Evolutionary conservation across 2,888 invertebrate genomes (phyloP), one percentile per base, ranked within the genome.

Genomic region (Yponomeuta malinellus): DNA sequence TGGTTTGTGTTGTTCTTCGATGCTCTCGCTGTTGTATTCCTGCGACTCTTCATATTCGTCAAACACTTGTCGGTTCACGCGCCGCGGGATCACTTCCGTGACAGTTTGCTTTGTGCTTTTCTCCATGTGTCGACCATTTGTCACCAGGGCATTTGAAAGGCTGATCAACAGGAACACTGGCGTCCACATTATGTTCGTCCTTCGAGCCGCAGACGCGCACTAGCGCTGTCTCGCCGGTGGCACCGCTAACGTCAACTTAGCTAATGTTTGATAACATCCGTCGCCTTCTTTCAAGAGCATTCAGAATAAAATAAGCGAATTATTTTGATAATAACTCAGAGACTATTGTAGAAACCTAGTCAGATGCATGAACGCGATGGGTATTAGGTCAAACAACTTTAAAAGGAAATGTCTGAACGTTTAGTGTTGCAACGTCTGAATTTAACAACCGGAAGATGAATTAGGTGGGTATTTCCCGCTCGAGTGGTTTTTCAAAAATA

Each of bases 81-180:
- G 65, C 31, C 33, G 65, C 3, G 31, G 29, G 9, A 12, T 33
- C 33, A 12, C 65, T 33, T 65, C 65, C 12, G 33, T 33, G 33
- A 33, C 65, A 0, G 33, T 29, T 29, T 23, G 29, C 52, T 81
- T 80, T 59, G 80, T 82, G 43, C 75, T 78, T 74, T 79, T 83
- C 64, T 79, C 78, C 59, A 85, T 76, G 8, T 86, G 76, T 68
- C 84, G 79, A 68, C 80, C 79, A 65, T 83, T 73, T 29, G 73
- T 72, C 43, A 77, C 72, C 66, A 78, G 71, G 68, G 70, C 77
- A 72, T 65, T 65, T 12, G 72, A 76, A 70, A 77, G 72, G n/a
- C 74, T 71, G 48, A 80, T 48, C 69, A 78, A 73, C 65, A 80
- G 70, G 63, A 83, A 70, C 48, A 70, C 71, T 70, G 31, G 33